A percentile compares a stretch with the other conserved stretches of the same genome.
These are phyloP conservation scores for Melikaiella ostensackeni DNA, from an alignment of 2,888 invertebrate genomes.

Conservation along the genomic window DNA sequence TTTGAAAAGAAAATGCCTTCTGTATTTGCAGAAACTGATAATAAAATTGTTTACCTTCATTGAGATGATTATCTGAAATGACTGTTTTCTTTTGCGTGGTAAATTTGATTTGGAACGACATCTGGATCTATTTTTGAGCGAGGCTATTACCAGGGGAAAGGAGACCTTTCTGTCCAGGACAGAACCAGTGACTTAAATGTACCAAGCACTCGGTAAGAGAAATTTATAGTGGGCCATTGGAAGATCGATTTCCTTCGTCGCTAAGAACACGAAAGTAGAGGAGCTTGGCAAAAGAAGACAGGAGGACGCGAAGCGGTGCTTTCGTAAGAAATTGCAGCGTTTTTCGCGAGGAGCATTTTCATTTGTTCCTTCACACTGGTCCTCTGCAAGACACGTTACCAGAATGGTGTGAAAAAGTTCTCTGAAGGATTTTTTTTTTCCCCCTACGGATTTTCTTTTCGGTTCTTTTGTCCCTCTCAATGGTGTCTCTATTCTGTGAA, in stretches of 20 bases:
- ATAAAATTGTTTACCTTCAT: not conserved
- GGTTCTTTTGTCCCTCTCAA: not conserved
- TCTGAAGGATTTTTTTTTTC: not conserved
- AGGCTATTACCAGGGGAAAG: constrained; percentile 8
- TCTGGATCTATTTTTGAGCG: constrained; percentile 16
- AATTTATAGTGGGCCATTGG: constrained; percentile 50
- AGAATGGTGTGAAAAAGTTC: constrained; percentile 13
- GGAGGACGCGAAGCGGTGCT: constrained; percentile 39
- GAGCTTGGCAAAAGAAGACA: constrained; percentile 41
- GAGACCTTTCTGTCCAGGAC: constrained; percentile 36
- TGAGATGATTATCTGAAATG: not conserved
- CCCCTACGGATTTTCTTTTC: constrained; percentile 25
- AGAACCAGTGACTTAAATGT: constrained; percentile 35
- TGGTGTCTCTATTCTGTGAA: not conserved
- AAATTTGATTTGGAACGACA: constrained; percentile 1
- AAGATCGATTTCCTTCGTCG: constrained; percentile 47
- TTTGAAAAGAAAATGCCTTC: too few species aligned
- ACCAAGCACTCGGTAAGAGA: constrained; percentile 37
- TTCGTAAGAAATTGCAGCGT: constrained; percentile 45
- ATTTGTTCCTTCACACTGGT: constrained; percentile 47
- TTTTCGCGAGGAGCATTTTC: constrained; percentile 47
- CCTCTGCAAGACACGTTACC: constrained; percentile 25
- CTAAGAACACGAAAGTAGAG: constrained; percentile 43
- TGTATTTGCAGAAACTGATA: too few species aligned
- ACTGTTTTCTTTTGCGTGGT: not conserved